Evolutionary conservation across 2,888 invertebrate genomes (phyloP).

Genomic region (Microdon myrmicae): DNA sequence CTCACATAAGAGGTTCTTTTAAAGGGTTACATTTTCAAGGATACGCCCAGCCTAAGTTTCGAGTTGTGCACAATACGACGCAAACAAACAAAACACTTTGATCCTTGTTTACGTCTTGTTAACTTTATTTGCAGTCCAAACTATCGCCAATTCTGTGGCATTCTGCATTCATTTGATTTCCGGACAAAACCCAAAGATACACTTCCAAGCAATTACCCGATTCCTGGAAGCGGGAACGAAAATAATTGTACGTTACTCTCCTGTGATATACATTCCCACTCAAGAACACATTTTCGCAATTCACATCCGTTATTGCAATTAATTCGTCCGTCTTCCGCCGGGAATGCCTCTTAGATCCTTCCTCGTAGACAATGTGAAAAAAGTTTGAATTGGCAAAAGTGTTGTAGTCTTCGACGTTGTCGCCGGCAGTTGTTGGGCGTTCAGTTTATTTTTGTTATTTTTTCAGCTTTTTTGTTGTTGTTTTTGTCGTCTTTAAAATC

Average conservation of each 20-base stretch:
- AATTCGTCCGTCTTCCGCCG: slow-evolving; percentile 41
- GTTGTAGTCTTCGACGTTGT: slow-evolving; percentile 6
- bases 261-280: slow-evolving; percentile 22
- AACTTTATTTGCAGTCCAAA: neutral
- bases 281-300: slow-evolving; percentile 48
- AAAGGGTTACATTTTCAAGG: no score
- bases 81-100: neutral
- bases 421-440: slow-evolving; percentile 1
- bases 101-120: neutral
- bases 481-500: slow-evolving; percentile 19
- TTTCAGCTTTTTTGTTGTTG: no score
- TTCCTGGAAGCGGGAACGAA: slow-evolving; percentile 5
- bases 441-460: no score
- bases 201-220: slow-evolving; percentile 24
- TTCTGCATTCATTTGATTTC: neutral
- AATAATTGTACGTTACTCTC: slow-evolving; percentile 23
- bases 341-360: slow-evolving; percentile 23
- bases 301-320: slow-evolving; percentile 52
- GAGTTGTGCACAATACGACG: no score
- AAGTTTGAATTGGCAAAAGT: slow-evolving; percentile 34
- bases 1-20: neutral
- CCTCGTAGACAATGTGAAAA: slow-evolving; percentile 25
- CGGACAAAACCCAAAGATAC: slow-evolving; percentile 11
- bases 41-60: no score
- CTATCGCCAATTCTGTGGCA: slow-evolving; percentile 17